These are phyloP conservation scores for Lycaena phlaeas DNA, from an alignment of 2,888 invertebrate species.

Conservation along the genomic window DNA sequence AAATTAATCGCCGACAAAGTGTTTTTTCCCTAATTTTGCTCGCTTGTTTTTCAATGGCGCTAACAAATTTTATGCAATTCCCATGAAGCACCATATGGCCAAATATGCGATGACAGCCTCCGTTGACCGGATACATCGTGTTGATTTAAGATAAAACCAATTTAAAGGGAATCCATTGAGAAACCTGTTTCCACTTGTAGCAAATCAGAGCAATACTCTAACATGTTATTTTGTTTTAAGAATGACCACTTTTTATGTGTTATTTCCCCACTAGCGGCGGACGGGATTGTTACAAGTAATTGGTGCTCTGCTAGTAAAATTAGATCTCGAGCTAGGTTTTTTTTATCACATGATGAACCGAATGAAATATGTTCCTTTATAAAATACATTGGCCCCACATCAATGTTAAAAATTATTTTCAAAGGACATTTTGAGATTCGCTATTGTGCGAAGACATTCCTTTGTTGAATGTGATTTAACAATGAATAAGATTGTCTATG, in stretches of 20 bases:
- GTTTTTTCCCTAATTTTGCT: slow-evolving; percentile 44
- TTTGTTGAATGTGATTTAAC: slow-evolving; percentile 56
- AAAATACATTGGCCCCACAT: slow-evolving; percentile 41
- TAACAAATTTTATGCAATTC: slow-evolving; percentile 37
- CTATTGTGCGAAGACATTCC: slow-evolving; percentile 49
- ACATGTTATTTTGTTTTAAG: slow-evolving; percentile 37
- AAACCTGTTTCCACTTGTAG: slow-evolving; percentile 44
- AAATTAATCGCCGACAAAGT: slow-evolving; percentile 55
- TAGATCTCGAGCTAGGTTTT: slow-evolving; percentile 57
- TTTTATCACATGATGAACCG: slow-evolving; percentile 30
- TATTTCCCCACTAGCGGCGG: slow-evolving; percentile 60
- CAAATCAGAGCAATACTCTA: slow-evolving; percentile 27
- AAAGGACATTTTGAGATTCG: slow-evolving; percentile 49
- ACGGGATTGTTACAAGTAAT: slow-evolving; percentile 66
- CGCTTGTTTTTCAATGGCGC: slow-evolving; percentile 42
- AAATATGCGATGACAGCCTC: slow-evolving; percentile 26
- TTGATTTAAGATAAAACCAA: slow-evolving; percentile 29
- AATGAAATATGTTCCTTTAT: slow-evolving; percentile 28
- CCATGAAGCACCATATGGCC: slow-evolving; percentile 45
- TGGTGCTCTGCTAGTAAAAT: slow-evolving; percentile 47
- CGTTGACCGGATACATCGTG: slow-evolving; percentile 43
- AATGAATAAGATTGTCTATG: slow-evolving; percentile 59
- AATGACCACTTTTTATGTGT: slow-evolving; percentile 54
- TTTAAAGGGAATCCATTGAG: slow-evolving; percentile 25
- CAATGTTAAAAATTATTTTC: slow-evolving; percentile 30